Evolutionary conservation across 2,797 vertebrate species (phyloP).

Genomic region (Pyrrhura leucotis): DNA sequence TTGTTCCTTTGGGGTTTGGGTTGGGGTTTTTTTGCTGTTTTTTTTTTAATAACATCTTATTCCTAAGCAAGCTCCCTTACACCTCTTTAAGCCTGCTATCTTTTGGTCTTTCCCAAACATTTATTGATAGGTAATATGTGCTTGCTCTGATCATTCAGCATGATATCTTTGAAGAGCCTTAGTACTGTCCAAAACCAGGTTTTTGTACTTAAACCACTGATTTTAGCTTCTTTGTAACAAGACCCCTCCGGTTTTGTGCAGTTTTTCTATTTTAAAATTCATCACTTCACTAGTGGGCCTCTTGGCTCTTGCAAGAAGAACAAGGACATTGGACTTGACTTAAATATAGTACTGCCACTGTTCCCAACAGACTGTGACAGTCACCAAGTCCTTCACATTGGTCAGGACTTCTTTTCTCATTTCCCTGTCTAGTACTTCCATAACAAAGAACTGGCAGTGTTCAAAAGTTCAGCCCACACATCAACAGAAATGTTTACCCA

Average conservation of each 20-base stretch:
- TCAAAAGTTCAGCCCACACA: neutral
- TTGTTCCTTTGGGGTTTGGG: neutral
- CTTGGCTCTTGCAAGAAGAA: neutral
- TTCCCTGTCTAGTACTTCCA: neutral
- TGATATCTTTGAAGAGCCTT: neutral
- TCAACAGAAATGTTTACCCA: neutral
- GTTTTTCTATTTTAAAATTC: neutral
- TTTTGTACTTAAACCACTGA: neutral
- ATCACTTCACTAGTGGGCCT: neutral
- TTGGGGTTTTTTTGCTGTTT: accelerated
- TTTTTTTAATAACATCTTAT: neutral
- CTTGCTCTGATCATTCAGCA: neutral
- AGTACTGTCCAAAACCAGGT: neutral
- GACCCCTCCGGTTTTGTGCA: neutral
- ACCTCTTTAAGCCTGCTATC: neutral
- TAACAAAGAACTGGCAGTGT: neutral
- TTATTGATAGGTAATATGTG: neutral
- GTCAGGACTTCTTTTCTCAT: neutral
- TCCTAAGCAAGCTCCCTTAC: neutral
- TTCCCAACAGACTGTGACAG: neutral
- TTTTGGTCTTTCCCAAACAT: neutral
- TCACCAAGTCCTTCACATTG: neutral
- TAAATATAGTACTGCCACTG: neutral
- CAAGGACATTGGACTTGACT: neutral
- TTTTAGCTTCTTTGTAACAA: neutral